These are phyloP conservation scores for Hippoglossus hippoglossus DNA, from an alignment of 2,797 vertebrate genomes.

Conservation along the genomic window DNA sequence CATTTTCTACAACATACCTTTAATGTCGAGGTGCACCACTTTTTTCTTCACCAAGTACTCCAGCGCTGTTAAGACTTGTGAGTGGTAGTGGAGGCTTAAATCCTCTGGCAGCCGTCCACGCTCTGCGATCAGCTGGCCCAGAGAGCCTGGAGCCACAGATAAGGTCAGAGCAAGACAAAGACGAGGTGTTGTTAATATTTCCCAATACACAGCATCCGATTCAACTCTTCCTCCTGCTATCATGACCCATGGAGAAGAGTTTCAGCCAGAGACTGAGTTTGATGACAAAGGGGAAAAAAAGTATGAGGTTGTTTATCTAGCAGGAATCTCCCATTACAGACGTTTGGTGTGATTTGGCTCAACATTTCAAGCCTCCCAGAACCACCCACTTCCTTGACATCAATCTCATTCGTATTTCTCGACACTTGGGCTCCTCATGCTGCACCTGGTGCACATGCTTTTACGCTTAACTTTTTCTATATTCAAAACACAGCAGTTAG, in stretches of 20 bases:
- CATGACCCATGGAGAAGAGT: neutral
- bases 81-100: slow-evolving; percentile 91
- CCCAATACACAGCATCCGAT: neutral
- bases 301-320: slow-evolving; percentile 1
- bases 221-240: neutral
- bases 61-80: slow-evolving; percentile 88
- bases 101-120: slow-evolving; percentile 92
- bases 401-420: slow-evolving; percentile 28
- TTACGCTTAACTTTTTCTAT: too few species aligned
- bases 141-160: slow-evolving; percentile 83
- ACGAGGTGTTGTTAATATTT: neutral
- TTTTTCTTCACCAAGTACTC: slow-evolving; percentile 89
- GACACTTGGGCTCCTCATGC: slow-evolving; percentile 6
- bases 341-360: slow-evolving; percentile 14
- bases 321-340: slow-evolving; percentile 9
- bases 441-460: slow-evolving; percentile 3
- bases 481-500: too few species aligned
- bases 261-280: neutral
- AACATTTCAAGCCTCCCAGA: slow-evolving; percentile 42
- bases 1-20: slow-evolving; percentile 84
- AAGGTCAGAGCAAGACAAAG: slow-evolving; percentile 13
- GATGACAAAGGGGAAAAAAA: slow-evolving; percentile 9
- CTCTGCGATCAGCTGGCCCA: slow-evolving; percentile 91
- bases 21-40: slow-evolving; percentile 94
- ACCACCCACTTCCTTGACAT: slow-evolving; percentile 39